Conservation (phyloP, 2,888 invertebrate species). For the Limenitis camilla region DNA sequence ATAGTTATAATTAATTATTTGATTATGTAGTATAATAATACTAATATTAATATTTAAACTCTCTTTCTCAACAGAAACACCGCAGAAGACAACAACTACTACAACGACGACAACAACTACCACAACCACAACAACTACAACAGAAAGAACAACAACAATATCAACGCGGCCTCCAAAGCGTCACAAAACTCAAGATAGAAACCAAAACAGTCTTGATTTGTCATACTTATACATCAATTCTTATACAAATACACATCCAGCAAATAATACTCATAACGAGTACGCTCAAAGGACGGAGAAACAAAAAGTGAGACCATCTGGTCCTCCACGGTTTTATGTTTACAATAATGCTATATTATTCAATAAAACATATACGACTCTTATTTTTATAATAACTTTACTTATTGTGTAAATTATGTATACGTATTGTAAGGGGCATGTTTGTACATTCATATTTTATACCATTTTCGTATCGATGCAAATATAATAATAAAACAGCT, state of each 20-base stretch:
- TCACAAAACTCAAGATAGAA: constrained; percentile 53
- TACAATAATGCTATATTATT: constrained; percentile 36
- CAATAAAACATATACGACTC: neutral
- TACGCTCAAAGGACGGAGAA: constrained; percentile 59
- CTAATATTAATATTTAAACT: neutral
- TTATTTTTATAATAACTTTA: constrained; percentile 12
- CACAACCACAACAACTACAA: constrained; percentile 61
- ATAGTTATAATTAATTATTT: no score
- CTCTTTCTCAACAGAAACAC: constrained; percentile 56
- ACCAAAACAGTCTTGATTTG: constrained; percentile 56
- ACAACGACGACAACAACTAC: constrained; percentile 62
- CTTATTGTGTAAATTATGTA: constrained; percentile 9
- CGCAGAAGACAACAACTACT: constrained; percentile 56
- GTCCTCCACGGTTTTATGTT: constrained; percentile 51
- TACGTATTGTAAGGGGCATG: no score
- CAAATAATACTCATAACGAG: constrained; percentile 53
- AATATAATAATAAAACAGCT: no score
- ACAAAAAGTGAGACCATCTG: constrained; percentile 65
- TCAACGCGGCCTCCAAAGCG: constrained; percentile 57
- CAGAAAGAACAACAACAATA: constrained; percentile 44
- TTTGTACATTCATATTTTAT: no score
- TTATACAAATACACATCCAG: constrained; percentile 43
- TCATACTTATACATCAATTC: constrained; percentile 32
- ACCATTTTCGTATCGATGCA: no score
- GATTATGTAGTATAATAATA: neutral